These are phyloP conservation scores for Catharus fuscescens DNA, from an alignment of 2,113 vertebrate genomes.

Conservation along the genomic window DNA sequence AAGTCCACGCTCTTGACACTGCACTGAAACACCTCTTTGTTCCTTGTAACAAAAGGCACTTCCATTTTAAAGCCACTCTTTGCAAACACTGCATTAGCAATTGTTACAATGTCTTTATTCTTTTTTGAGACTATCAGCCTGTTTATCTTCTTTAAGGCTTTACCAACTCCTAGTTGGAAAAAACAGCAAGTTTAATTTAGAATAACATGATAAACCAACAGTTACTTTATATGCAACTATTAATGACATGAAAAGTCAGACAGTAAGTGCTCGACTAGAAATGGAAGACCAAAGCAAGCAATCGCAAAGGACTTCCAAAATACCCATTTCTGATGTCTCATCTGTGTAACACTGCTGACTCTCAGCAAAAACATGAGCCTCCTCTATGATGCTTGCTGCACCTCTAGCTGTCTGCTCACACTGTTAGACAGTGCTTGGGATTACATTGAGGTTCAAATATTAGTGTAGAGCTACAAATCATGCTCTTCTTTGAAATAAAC, in stretches of 20 bases:
- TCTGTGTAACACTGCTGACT: background rate
- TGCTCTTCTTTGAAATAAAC: rapidly evolving
- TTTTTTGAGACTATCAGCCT: conserved; percentile 87
- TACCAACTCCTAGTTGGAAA: conserved; percentile 84
- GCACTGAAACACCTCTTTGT: conserved; percentile 90
- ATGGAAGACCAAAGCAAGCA: background rate
- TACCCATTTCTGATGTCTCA: background rate
- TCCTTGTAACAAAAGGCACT: conserved; percentile 81
- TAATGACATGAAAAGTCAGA: background rate
- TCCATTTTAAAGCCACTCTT: conserved; percentile 84
- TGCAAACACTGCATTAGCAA: conserved; percentile 90
- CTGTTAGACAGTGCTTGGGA: background rate
- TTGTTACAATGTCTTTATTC: conserved; percentile 87
- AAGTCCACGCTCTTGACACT: conserved; percentile 83
- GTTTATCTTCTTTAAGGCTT: conserved; percentile 91
- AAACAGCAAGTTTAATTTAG: conserved; percentile 34
- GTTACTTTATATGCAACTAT: conserved; percentile 5
- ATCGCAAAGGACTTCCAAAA: background rate
- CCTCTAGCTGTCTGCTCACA: background rate
- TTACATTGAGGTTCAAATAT: background rate
- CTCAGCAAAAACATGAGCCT: background rate
- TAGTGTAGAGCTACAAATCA: background rate
- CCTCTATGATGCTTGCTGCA: background rate
- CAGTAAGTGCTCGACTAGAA: background rate
- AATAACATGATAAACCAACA: conserved; percentile 10